Evolutionary conservation across 2,113 vertebrate species (phyloP), one percentile per base, ranked within the genome.

Genomic region (Daboia siamensis): DNA sequence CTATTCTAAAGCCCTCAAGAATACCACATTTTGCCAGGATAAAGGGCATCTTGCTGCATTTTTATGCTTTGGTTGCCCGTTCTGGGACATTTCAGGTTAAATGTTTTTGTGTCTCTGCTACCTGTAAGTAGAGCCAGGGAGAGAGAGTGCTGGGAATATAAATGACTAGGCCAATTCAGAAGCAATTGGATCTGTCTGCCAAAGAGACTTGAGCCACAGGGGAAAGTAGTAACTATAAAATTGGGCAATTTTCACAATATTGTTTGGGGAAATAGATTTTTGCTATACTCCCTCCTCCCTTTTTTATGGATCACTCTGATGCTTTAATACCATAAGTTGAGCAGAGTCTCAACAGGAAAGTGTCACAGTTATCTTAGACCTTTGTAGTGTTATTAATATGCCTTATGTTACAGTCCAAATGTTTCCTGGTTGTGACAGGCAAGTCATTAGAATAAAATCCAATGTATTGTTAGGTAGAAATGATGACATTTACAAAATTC

Each of bases 231-330:
- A 85, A 93, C 56, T 94, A 13, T 80, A 86, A 95, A 94, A 61
- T 91, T 87, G 94, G 92, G 85, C 94, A 88, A 80, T 94, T 95
- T 94, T 93, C 92, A 90, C 80, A 93, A 87, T 91, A 91, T 94
- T 94, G 15, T 95, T 93, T 91, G 90, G 93, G 90, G 93, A 94
- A 92, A 89, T 90, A 88, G 61, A 90, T 95, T 95, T 92, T 91
- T 91, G 93, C 87, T 85, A 86, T 85, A 92, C 61, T 95, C 51
- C 7, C 84, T 54, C 74, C 92, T 51, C 95, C 2, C 10, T 90
- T 86, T 93, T 90, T 92, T 56, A n/a, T 24, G 52, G 80, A 61
- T 56, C 17, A 48, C 0, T 91, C 54, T 23, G 23, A 8, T 86
- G 0, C 87, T 90, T 91, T 88, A 88, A 12, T 0, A 1, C 39